Evolutionary conservation across 2,113 vertebrate genomes (phyloP), one percentile per base, ranked within the genome.

Genomic region (Ophiodon elongatus): DNA sequence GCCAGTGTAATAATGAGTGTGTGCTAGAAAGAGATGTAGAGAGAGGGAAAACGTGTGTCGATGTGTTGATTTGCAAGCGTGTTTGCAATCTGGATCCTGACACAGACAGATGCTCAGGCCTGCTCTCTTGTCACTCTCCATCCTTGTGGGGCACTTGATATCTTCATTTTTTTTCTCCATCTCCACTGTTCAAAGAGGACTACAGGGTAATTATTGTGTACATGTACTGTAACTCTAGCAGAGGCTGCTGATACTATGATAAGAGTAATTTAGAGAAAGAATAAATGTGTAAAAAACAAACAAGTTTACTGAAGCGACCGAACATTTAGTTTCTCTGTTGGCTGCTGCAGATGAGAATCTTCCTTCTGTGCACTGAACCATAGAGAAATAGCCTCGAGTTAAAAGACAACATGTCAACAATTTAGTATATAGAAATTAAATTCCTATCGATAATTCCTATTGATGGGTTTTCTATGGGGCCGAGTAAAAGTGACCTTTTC

Each of bases 71-170:
- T 88, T 81, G 84, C 67, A 50, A 77, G 81, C 41, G 63, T 27
- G 80, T 83, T 75, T 52, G 65, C 90, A 91, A 74, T 83, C 83
- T 89, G 88, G 83, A 69, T 86, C 23, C 59, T 89, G 86, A 88
- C 85, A 83, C 65, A 73, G 80, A 80, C 89, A 93, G 87, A 92
- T 92, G 91, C 87, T 90, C 65, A 0, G 54, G 82, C 82, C 74
- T 67, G 89, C 76, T 89, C 88, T 81, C 80, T 64, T 90, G 90
- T 92, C 90, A 83, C 83, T 89, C 74, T 89, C 73, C 76, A 76
- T 90, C 75, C 83, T 87, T 74, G 43, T 35, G 85, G 59, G 75
- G 29, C 21, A 50, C 19, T 80, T 80, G 72, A 90, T 74, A 62
- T 75, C 86, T 91, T 89, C 59, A 83, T 90, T 33, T 60, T 25